phyloP scores from a whole-genome alignment of 2,113 vertebrate genomes.

The Microcebus murinus region DNA sequence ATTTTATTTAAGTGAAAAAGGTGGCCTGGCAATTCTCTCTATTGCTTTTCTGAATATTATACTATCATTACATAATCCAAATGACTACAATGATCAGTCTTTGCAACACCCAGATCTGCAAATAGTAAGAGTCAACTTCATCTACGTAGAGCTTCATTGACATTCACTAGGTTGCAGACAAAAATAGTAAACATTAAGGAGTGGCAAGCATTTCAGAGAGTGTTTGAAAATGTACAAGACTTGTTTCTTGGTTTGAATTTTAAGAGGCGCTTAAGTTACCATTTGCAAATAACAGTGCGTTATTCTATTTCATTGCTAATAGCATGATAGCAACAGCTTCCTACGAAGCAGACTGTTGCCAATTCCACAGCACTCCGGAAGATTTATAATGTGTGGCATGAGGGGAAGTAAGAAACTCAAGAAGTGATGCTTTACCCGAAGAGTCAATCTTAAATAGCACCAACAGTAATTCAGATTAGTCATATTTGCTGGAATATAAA shows the following conservation, averaged over 20 bases:
- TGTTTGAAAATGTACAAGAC: neutral
- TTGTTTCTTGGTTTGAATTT: neutral
- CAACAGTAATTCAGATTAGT: neutral
- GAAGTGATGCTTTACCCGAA: rapidly evolving
- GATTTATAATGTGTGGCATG: neutral
- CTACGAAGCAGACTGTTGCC: rapidly evolving
- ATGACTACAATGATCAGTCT: rapidly evolving
- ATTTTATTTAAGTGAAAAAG: too few relatives aligned
- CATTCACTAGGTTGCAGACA: neutral
- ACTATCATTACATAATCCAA: neutral
- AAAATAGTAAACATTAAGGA: rapidly evolving
- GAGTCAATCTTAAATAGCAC: neutral
- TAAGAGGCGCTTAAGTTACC: neutral
- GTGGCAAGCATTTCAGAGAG: rapidly evolving
- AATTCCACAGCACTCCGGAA: rapidly evolving
- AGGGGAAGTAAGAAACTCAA: neutral
- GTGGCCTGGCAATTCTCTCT: neutral
- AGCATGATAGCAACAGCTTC: neutral
- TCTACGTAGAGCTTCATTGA: neutral
- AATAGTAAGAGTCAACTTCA: neutral
- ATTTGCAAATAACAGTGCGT: too few relatives aligned
- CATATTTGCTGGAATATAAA: neutral
- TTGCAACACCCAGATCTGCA: neutral
- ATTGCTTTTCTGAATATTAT: neutral
- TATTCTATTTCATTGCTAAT: rapidly evolving